phyloP scores from a whole-genome alignment of 2,888 invertebrate genomes.

The Trilocha varians region DNA sequence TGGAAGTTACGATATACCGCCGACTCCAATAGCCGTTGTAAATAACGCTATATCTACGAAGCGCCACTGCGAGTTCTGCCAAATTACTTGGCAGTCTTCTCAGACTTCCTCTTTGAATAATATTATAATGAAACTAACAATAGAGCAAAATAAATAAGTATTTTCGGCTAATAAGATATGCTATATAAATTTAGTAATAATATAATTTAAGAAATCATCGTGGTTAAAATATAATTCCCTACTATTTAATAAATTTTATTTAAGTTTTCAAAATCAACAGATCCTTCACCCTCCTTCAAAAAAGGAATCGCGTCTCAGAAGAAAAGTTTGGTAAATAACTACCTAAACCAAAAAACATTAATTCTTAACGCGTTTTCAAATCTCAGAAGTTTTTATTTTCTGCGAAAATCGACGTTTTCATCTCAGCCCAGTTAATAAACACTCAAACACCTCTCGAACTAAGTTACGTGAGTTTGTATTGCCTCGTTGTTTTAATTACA shows the following conservation, averaged over 20 bases:
- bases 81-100: conserved; percentile 67
- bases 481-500: conserved; percentile 11
- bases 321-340: no score
- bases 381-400: neutral
- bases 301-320: no score
- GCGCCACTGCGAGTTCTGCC: conserved; percentile 51
- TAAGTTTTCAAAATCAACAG: no score
- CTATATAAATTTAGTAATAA: no score
- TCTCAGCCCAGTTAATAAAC: conserved; percentile 1
- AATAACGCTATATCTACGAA: conserved; percentile 59
- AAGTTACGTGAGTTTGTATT: conserved; percentile 6
- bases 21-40: conserved; percentile 52
- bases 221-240: no score
- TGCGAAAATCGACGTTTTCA: neutral
- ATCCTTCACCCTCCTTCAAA: no score
- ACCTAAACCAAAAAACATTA: neutral
- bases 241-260: no score
- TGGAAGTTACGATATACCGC: conserved; percentile 54
- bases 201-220: no score
- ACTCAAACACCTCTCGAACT: conserved; percentile 5
- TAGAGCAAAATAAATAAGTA: conserved; percentile 43
- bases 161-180: neutral
- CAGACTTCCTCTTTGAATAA: conserved; percentile 66
- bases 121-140: conserved; percentile 55
- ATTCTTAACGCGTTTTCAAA: neutral